Evolutionary conservation across 2,113 vertebrate species (phyloP), one percentile per base, ranked within the genome.

Genomic region (Microcebus ravelobensis): DNA sequence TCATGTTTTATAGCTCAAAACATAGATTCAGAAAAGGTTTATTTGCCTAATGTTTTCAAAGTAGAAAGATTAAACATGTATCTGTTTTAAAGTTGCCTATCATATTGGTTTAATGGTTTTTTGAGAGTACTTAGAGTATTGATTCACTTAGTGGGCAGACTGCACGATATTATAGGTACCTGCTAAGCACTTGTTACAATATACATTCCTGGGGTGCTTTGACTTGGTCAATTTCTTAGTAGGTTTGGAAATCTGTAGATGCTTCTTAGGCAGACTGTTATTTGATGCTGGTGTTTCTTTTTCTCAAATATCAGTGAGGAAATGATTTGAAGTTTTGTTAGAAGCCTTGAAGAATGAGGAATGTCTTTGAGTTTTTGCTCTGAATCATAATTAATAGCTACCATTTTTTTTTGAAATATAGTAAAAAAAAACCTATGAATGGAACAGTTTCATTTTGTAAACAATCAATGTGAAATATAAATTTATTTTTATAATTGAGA

Each of bases 331-430:
- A 89, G 48, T 87, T 23, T 96, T 84, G 42, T 42, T 71, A 85
- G 90, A 93, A 59, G 20, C 29, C 85, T 86, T 95, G 34, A 86
- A 86, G 68, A 83, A 87, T 90, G n/a, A 91, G n/a, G 20, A 90
- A 36, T 91, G 11, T 91, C 91, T 90, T n/a, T 90, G 23, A 65
- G 50, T 55, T 95, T 95, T 94, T 88, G 29, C 15, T 95, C 6
- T 68, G 67, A 55, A 14, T 68, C 18, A 83, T 87, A 74, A 55
- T 25, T 85, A 91, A 52, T 42, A 84, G 50, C 6, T 73, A 57
- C 34, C 36, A 77, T 25, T 92, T 90, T 74, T 55, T 95, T 91
- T 59, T 52, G n/a, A 82, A 74, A 93, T 82, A 63, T 36, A 55
- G 6, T 70, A 21, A 74, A 87, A 88, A 27, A 68, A 10, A 65